phyloP scores from a whole-genome alignment of 2,888 invertebrate genomes.

The Coelinius sp. region DNA sequence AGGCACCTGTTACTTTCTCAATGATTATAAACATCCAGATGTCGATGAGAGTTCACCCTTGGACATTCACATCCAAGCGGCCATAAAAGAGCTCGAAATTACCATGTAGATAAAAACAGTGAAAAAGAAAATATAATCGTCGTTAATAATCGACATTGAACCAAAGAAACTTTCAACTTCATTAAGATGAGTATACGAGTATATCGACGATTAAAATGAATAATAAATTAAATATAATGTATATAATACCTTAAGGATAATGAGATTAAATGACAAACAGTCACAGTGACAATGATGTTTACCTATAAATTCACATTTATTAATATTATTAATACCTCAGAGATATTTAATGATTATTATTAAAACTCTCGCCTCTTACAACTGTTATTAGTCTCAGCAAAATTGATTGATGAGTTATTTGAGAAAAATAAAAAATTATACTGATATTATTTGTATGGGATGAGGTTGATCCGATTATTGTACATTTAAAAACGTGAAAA shows the following conservation, averaged over 20 bases:
- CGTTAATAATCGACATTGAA: constrained; percentile 19
- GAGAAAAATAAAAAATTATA: not conserved
- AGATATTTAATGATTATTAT: constrained; percentile 6
- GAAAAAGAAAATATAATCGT: constrained; percentile 16
- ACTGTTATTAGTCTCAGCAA: not conserved
- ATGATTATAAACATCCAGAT: constrained; percentile 82
- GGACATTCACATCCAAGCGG: constrained; percentile 79
- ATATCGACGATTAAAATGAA: constrained; percentile 15
- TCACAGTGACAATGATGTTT: constrained; percentile 2
- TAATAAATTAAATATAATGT: constrained; percentile 24
- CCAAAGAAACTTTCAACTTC: constrained; percentile 23
- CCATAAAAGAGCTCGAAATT: constrained; percentile 77
- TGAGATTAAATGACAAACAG: constrained; percentile 1
- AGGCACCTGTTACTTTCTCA: constrained; percentile 90
- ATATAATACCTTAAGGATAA: constrained; percentile 6
- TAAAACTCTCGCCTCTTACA: not conserved
- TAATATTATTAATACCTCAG: not conserved
- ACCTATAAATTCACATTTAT: not conserved
- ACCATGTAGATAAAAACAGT: constrained; percentile 64
- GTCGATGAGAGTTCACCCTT: constrained; percentile 76
- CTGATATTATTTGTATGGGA: not conserved
- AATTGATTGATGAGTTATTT: not conserved
- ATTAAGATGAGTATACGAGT: constrained; percentile 29
- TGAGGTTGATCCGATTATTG: constrained; percentile 7
- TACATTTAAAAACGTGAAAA: constrained; percentile 6